Conservation (phyloP, 1,140 invertebrate genomes). For the Atta colombica region DNA sequence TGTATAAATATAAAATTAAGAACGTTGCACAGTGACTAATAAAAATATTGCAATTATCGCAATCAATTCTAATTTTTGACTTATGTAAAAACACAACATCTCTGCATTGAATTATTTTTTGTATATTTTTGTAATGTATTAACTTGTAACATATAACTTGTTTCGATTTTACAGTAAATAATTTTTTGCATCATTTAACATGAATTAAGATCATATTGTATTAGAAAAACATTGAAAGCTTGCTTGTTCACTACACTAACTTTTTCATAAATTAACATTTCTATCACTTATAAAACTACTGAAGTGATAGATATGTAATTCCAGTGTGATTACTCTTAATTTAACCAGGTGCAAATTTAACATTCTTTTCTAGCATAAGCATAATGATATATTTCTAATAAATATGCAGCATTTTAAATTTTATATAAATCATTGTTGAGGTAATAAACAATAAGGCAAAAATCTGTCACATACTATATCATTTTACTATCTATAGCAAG, state of each 20-base stretch:
- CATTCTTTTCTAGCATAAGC: background rate
- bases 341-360: slow-evolving; percentile 4
- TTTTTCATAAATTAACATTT: slow-evolving; percentile 32
- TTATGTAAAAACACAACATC: slow-evolving; percentile 15
- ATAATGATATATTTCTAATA: slow-evolving; percentile 23
- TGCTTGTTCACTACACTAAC: slow-evolving; percentile 22
- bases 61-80: slow-evolving; percentile 66
- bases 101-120: slow-evolving; percentile 39
- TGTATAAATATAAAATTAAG: slow-evolving; percentile 71
- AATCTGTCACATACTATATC: background rate
- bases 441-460: background rate
- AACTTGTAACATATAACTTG: background rate
- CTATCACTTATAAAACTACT: slow-evolving; percentile 24
- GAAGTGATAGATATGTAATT: background rate
- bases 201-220: slow-evolving; percentile 3
- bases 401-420: slow-evolving; percentile 11
- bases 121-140: slow-evolving; percentile 24
- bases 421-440: background rate
- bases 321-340: background rate
- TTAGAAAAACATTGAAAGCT: slow-evolving; percentile 23
- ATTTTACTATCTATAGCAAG: background rate
- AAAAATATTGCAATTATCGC: slow-evolving; percentile 72
- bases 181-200: background rate
- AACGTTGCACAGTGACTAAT: slow-evolving; percentile 74
- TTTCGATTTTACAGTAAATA: slow-evolving; percentile 2